Conservation (phyloP, 2,888 invertebrate species). For the Boloria selene region DNA sequence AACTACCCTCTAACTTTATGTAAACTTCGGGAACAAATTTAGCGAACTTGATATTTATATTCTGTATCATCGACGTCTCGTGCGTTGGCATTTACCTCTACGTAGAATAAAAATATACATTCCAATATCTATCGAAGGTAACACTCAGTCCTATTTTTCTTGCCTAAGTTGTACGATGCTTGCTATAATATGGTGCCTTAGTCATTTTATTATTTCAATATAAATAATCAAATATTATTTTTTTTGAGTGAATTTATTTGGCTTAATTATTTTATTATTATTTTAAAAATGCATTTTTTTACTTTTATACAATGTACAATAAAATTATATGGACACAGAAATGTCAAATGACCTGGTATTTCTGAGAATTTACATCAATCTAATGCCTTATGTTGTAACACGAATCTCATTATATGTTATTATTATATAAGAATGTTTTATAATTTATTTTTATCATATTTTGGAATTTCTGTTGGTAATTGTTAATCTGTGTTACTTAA, state of each 20-base stretch:
- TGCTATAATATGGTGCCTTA: conserved; percentile 8
- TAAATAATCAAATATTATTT: no score
- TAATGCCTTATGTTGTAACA: no score
- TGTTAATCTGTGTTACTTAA: conserved; percentile 44
- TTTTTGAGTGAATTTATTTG: no score
- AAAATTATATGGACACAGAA: no score
- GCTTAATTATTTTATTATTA: no score
- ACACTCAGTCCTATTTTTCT: conserved; percentile 56
- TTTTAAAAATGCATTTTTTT: no score
- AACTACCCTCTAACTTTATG: conserved; percentile 26
- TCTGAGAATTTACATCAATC: no score
- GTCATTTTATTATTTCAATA: background rate
- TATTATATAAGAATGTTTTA: background rate
- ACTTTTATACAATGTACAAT: no score
- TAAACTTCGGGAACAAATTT: conserved; percentile 63
- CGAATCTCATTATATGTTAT: background rate
- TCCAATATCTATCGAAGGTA: conserved; percentile 60
- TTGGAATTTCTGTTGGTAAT: conserved; percentile 23
- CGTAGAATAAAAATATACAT: conserved; percentile 57
- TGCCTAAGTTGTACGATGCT: conserved; percentile 13
- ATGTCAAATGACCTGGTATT: no score
- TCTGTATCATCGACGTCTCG: conserved; percentile 31
- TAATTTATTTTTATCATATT: background rate
- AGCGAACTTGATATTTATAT: conserved; percentile 55
- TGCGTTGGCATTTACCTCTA: conserved; percentile 62